Evolutionary conservation across 2,888 invertebrate species (phyloP).

Genomic region (Drosophila colorata): DNA sequence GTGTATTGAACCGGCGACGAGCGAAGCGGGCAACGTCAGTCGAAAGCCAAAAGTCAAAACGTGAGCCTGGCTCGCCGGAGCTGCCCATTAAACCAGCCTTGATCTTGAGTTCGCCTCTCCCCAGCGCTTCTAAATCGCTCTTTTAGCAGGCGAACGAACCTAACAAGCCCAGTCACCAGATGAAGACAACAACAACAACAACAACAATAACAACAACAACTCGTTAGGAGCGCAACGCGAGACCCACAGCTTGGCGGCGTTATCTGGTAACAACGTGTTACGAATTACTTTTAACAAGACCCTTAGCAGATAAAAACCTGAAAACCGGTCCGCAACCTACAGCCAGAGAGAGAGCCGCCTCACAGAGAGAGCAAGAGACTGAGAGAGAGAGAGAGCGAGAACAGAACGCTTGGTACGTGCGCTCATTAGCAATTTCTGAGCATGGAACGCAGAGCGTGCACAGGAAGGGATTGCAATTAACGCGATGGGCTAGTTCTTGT

Average conservation of each 20-base stretch:
- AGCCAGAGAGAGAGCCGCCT: not conserved
- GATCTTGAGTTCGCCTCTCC: slow-evolving; percentile 40
- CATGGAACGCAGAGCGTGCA: slow-evolving; percentile 36
- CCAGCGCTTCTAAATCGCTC: slow-evolving; percentile 69
- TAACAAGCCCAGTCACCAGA: slow-evolving; percentile 62
- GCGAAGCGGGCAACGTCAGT: too few relatives aligned
- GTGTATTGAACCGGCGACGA: slow-evolving; percentile 72
- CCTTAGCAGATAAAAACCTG: slow-evolving; percentile 83
- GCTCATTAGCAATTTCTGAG: slow-evolving; percentile 63
- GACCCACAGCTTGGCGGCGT: slow-evolving; percentile 70
- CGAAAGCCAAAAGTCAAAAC: slow-evolving; percentile 78
- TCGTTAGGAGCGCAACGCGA: slow-evolving; percentile 60
- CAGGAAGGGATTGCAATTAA: slow-evolving; percentile 74
- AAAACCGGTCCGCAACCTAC: slow-evolving; percentile 77
- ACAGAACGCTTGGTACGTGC: slow-evolving; percentile 56
- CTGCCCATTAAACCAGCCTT: slow-evolving; percentile 53
- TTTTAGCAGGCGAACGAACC: slow-evolving; percentile 73
- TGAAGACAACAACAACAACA: slow-evolving; percentile 20
- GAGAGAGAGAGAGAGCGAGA: slow-evolving; percentile 10
- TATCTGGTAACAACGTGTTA: slow-evolving; percentile 85
- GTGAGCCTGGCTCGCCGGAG: slow-evolving; percentile 67
- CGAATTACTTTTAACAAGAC: slow-evolving; percentile 85
- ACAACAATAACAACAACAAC: slow-evolving; percentile 35
- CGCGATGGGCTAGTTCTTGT: slow-evolving; percentile 40
- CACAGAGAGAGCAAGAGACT: slow-evolving; percentile 15